Evolutionary conservation across 2,113 vertebrate genomes (phyloP).

Genomic region (Chaetorhynchus papuensis): DNA sequence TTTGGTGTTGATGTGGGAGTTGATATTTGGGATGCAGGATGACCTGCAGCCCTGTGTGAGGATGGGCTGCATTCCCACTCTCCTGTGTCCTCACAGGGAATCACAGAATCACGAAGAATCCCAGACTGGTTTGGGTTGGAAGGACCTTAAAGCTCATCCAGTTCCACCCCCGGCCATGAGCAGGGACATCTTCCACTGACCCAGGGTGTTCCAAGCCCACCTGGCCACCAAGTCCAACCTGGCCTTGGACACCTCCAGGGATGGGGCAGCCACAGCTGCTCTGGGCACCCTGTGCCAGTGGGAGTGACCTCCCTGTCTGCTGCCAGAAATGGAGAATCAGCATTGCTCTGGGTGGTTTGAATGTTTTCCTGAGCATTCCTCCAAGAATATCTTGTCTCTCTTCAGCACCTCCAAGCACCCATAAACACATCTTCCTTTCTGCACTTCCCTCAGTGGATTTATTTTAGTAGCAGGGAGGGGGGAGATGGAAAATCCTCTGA

Average conservation of each 20-base stretch:
- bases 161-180: neutral
- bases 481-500: conserved; percentile 37
- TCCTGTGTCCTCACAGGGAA: neutral
- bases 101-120: neutral
- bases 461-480: neutral
- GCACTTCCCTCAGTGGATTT: neutral
- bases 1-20: neutral
- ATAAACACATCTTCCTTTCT: neutral
- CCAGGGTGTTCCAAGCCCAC: rapidly evolving
- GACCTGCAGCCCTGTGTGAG: neutral
- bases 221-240: too few species aligned
- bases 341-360: neutral
- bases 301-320: neutral
- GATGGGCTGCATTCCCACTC: neutral
- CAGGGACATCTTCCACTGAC: neutral
- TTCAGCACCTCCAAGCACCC: neutral
- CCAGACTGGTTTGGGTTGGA: neutral
- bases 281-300: neutral
- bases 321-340: neutral
- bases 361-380: neutral
- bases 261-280: neutral
- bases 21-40: neutral
- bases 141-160: neutral
- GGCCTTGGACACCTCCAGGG: neutral
- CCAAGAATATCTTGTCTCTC: neutral